Conservation (phyloP, 2,888 invertebrate genomes). For the Cephus nigrinus region DNA sequence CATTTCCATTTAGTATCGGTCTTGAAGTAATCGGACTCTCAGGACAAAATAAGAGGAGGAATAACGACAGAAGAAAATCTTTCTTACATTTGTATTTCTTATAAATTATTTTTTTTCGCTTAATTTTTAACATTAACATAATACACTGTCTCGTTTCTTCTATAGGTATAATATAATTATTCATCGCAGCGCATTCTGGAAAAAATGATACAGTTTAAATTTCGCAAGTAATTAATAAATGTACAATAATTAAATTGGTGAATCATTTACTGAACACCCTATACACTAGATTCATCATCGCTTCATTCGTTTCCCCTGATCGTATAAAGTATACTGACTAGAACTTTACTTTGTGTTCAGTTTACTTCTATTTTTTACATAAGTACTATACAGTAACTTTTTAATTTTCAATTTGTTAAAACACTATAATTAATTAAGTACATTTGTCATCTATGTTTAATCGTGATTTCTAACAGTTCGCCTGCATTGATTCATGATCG, state of each 20-base stretch:
- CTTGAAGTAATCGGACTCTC: neutral
- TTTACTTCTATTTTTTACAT: conserved; percentile 27
- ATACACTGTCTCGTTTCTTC: conserved; percentile 17
- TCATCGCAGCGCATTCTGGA: neutral
- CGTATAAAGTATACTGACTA: conserved; percentile 30
- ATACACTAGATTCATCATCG: conserved; percentile 17
- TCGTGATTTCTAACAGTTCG: neutral
- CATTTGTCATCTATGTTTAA: neutral
- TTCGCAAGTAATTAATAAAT: neutral
- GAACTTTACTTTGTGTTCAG: conserved; percentile 25
- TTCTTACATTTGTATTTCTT: conserved; percentile 47
- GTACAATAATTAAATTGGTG: neutral
- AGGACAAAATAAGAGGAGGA: neutral
- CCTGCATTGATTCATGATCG: neutral
- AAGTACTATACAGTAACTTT: conserved; percentile 20
- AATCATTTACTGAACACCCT: neutral
- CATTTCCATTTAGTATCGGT: neutral
- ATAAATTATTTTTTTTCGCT: conserved; percentile 49
- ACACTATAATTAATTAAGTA: neutral
- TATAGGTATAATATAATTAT: neutral
- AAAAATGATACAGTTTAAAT: neutral
- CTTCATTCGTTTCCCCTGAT: conserved; percentile 20
- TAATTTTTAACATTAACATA: conserved; percentile 28
- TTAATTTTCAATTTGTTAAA: conserved; percentile 3
- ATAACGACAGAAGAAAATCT: neutral